phyloP scores from a whole-genome alignment of 2,113 vertebrate species.

The Accipiter virgatus region DNA sequence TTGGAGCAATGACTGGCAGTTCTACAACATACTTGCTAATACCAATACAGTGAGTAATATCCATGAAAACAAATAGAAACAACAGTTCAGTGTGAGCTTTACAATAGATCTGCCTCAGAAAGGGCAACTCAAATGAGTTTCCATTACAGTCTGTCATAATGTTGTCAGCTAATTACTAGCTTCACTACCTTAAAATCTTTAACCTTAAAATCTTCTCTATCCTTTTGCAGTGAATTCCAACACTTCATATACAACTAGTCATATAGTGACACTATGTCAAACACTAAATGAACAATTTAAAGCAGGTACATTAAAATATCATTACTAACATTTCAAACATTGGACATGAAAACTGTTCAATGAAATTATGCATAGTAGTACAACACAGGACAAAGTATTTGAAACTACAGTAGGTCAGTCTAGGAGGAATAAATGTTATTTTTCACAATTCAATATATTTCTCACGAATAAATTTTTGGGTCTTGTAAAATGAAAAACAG shows the following conservation, averaged over 20 bases:
- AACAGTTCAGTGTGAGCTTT: slow-evolving; percentile 31
- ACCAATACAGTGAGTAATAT: background rate
- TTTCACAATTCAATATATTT: background rate
- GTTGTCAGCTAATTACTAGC: slow-evolving; percentile 30
- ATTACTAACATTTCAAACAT: slow-evolving; percentile 15
- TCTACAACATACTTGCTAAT: background rate
- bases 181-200: background rate
- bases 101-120: background rate
- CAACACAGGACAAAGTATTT: background rate
- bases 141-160: background rate
- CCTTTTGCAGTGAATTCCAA: background rate
- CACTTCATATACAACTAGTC: background rate
- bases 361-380: slow-evolving; percentile 8
- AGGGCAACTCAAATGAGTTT: slow-evolving; percentile 23
- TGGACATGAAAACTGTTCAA: slow-evolving; percentile 17
- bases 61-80: background rate
- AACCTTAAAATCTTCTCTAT: background rate
- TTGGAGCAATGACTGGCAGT: background rate
- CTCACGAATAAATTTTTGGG: background rate
- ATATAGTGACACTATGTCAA: background rate
- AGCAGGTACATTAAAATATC: slow-evolving; percentile 19
- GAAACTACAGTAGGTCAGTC: background rate
- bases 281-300: slow-evolving; percentile 19
- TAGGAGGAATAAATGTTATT: background rate
- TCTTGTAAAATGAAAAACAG: background rate